Conservation (phyloP, 1,140 invertebrate genomes). For the Orussus abietinus region DNA sequence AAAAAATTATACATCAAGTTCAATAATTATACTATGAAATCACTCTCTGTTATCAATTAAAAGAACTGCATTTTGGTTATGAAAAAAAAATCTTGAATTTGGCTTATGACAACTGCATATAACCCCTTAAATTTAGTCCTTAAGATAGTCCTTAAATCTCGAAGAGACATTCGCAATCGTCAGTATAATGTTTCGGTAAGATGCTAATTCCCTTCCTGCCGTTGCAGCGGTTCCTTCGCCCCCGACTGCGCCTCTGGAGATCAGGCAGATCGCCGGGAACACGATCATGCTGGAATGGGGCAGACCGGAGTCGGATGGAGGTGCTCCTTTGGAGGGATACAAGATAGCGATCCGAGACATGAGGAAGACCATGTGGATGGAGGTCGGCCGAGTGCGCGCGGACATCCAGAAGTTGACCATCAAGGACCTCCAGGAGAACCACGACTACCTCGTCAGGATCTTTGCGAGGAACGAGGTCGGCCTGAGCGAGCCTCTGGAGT, state of each 20-base stretch:
- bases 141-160: too few relatives aligned
- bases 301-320: conserved; percentile 88
- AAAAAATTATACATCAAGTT: conserved; percentile 2
- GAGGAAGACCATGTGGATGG: conserved; percentile 94
- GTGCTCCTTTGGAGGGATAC: conserved; percentile 84
- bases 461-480: conserved; percentile 95
- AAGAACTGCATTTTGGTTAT: too few relatives aligned
- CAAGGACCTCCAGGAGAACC: conserved; percentile 81
- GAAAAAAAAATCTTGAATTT: too few relatives aligned
- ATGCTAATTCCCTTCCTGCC: too few relatives aligned
- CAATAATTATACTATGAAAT: conserved; percentile 10
- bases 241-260: conserved; percentile 84
- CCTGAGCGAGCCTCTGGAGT: conserved; percentile 87
- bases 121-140: too few relatives aligned
- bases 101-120: too few relatives aligned
- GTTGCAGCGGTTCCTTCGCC: conserved; percentile 78
- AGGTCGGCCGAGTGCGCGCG: conserved; percentile 81
- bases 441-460: conserved; percentile 86
- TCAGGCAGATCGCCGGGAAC: conserved; percentile 75
- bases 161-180: too few relatives aligned
- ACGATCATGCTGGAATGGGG: conserved; percentile 90
- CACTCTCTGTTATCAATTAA: too few relatives aligned
- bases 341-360: conserved; percentile 89
- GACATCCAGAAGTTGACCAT: conserved; percentile 81
- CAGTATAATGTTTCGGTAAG: too few relatives aligned